These are phyloP conservation scores for Watsonalla binaria DNA, from an alignment of 2,888 invertebrate genomes.

Conservation along the genomic window DNA sequence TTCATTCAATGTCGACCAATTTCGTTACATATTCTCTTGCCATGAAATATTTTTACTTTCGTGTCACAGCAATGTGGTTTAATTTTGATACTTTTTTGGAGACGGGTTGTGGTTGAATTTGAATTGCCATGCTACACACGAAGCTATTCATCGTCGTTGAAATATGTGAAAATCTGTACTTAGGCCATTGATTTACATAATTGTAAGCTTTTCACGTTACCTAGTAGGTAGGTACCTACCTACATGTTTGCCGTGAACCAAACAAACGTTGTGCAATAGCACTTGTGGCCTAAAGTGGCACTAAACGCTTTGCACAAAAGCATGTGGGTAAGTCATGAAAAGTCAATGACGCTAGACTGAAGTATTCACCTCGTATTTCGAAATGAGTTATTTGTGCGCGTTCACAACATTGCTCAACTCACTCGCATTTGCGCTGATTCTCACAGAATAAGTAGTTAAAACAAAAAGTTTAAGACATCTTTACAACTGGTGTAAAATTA, in stretches of 20 bases:
- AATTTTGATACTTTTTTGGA: too few species aligned
- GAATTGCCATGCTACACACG: too few species aligned
- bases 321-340: slow-evolving; percentile 33
- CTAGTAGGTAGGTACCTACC: not conserved
- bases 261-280: slow-evolving; percentile 15
- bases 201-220: not conserved
- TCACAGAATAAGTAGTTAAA: slow-evolving; percentile 25
- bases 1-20: too few species aligned
- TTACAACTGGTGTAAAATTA: too few species aligned
- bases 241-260: not conserved
- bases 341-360: slow-evolving; percentile 43
- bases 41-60: too few species aligned
- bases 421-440: slow-evolving; percentile 43
- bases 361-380: slow-evolving; percentile 42
- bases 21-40: too few species aligned
- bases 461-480: too few species aligned
- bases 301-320: slow-evolving; percentile 36
- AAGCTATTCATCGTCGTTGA: too few species aligned
- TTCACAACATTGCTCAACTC: slow-evolving; percentile 51
- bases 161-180: not conserved
- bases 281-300: slow-evolving; percentile 24
- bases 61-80: too few species aligned
- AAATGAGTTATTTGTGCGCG: slow-evolving; percentile 51
- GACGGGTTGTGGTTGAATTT: too few species aligned
- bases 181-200: not conserved